These are phyloP conservation scores for Hormiphora californensis DNA, from an alignment of 37 sponge, comb jelly and placozoan species.

Conservation along the genomic window DNA sequence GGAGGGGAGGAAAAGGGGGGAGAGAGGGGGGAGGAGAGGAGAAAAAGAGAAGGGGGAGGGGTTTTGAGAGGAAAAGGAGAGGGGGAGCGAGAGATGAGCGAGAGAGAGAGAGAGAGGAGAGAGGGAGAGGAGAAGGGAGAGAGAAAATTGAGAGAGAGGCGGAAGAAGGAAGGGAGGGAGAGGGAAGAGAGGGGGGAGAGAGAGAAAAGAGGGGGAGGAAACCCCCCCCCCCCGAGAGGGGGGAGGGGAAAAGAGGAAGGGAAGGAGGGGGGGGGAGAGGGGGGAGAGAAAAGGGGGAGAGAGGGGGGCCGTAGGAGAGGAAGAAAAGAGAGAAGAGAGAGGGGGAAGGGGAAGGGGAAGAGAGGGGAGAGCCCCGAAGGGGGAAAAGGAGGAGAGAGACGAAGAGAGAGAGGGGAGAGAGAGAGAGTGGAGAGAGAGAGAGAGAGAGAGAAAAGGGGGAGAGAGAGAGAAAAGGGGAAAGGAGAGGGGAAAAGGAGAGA, in stretches of 20 bases:
- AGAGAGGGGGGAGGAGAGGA: neutral
- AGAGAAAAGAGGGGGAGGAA: too few relatives aligned
- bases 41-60: neutral
- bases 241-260: conserved; percentile 25
- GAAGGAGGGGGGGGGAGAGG: neutral
- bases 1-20: neutral
- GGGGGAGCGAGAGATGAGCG: neutral
- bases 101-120: neutral
- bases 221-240: neutral
- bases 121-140: neutral
- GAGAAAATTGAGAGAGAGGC: neutral
- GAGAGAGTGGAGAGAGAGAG: neutral
- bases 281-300: neutral
- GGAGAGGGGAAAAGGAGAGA: neutral
- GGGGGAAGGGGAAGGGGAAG: neutral
- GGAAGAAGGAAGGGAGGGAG: neutral
- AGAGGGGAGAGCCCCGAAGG: neutral
- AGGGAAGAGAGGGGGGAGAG: neutral
- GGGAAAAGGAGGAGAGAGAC: neutral
- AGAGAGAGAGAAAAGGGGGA: neutral
- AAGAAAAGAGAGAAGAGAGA: neutral
- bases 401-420: neutral
- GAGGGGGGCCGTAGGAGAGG: neutral
- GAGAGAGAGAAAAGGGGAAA: neutral
- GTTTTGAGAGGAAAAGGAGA: neutral